phyloP scores from a whole-genome alignment of 2,888 invertebrate genomes.

The Netelia melanura region DNA sequence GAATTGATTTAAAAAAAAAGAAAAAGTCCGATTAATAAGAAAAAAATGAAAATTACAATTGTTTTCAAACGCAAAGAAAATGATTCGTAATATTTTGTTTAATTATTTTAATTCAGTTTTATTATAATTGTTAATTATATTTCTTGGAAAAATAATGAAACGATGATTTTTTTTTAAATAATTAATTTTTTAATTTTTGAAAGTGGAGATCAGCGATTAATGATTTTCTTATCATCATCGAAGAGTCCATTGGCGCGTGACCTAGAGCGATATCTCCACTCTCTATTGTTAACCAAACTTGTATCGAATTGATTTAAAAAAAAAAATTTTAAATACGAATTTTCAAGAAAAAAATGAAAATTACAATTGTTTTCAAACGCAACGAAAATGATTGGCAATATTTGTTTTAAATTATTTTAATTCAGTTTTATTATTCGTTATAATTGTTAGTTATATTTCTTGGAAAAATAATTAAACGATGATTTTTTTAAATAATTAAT shows the following conservation, averaged over 20 bases:
- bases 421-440: no score
- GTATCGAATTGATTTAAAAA: background rate
- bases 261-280: slow-evolving; percentile 13
- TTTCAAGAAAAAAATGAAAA: background rate
- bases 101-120: background rate
- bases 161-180: background rate
- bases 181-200: background rate
- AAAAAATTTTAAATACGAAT: background rate
- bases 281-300: background rate
- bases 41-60: background rate
- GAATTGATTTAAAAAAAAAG: background rate
- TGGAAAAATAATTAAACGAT: background rate
- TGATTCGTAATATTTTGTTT: background rate
- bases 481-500: background rate
- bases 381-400: background rate
- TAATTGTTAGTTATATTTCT: background rate
- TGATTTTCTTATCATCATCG: slow-evolving; percentile 4
- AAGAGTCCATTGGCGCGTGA: slow-evolving; percentile 18
- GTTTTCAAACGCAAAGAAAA: background rate
- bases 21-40: background rate
- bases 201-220: background rate
- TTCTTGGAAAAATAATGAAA: background rate
- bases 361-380: background rate
- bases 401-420: slow-evolving; percentile 1
- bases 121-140: no score